Conservation (phyloP, 1,140 invertebrate genomes). For the Cyclargus thomasi region DNA sequence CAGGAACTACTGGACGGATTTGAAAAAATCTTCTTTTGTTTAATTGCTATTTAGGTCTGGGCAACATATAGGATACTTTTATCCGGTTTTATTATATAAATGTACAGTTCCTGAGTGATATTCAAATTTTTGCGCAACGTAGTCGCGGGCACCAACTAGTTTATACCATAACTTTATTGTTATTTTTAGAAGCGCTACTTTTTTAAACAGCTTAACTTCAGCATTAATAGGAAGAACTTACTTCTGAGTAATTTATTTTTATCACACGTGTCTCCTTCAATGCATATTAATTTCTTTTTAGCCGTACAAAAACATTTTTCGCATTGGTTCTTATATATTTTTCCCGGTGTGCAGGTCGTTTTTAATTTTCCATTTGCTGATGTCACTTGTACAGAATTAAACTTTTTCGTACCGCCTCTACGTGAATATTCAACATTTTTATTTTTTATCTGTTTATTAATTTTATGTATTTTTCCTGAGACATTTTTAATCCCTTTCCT, state of each 20-base stretch:
- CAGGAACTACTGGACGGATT: too few relatives aligned
- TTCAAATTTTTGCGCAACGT: too few relatives aligned
- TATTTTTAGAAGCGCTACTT: too few relatives aligned
- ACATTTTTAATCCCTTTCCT: neutral
- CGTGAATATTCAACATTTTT: neutral
- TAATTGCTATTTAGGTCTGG: too few relatives aligned
- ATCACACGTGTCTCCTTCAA: neutral
- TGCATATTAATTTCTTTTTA: slow-evolving; percentile 12
- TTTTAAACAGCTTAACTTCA: too few relatives aligned
- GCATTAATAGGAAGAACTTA: neutral
- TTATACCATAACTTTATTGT: too few relatives aligned
- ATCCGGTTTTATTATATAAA: too few relatives aligned
- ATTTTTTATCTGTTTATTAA: neutral
- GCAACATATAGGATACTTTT: too few relatives aligned
- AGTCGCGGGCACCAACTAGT: too few relatives aligned
- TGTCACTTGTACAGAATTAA: neutral
- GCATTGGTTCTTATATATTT: slow-evolving; percentile 12
- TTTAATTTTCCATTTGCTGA: neutral
- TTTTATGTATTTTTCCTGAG: neutral
- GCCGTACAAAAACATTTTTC: slow-evolving; percentile 15
- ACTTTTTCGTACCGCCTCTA: neutral
- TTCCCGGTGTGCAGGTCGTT: slow-evolving; percentile 1
- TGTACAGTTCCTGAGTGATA: too few relatives aligned
- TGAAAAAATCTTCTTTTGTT: too few relatives aligned
- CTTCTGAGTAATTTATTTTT: slow-evolving; percentile 10